Evolutionary conservation across 2,113 vertebrate species (phyloP).

Genomic region (Tiliqua scincoides): DNA sequence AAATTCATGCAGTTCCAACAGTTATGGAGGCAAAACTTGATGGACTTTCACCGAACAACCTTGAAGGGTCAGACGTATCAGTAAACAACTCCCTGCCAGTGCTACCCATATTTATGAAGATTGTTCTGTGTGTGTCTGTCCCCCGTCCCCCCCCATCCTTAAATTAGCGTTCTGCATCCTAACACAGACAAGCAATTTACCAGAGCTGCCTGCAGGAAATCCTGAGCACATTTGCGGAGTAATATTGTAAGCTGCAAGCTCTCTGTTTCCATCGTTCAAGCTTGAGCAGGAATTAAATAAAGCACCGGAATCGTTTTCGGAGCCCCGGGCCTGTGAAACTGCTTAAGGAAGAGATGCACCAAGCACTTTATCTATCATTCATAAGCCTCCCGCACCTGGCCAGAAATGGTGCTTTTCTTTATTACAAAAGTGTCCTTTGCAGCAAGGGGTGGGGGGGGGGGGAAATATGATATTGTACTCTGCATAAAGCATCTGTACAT

Average conservation of each 20-base stretch:
- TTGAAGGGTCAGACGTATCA: not conserved
- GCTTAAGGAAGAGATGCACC: slow-evolving; percentile 13
- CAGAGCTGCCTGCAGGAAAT: slow-evolving; percentile 18
- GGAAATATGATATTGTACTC: not conserved
- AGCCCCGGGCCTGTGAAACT: slow-evolving; percentile 18
- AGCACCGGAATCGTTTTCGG: slow-evolving; percentile 13
- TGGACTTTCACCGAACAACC: not conserved
- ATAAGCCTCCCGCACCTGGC: slow-evolving; percentile 15
- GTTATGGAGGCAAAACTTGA: not conserved
- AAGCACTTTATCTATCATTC: slow-evolving; percentile 31
- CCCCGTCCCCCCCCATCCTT: slow-evolving; percentile 2
- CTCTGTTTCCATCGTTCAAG: not conserved
- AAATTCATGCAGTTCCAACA: not conserved
- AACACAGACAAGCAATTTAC: not conserved
- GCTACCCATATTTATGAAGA: slow-evolving; percentile 28
- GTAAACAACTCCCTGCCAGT: not conserved
- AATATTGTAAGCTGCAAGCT: not conserved
- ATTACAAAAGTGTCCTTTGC: slow-evolving; percentile 19
- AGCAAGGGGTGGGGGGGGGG: no score
- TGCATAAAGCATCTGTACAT: not conserved
- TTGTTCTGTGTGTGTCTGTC: no score
- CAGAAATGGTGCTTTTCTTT: slow-evolving; percentile 27
- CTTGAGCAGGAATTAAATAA: slow-evolving; percentile 55
- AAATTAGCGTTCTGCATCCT: slow-evolving; percentile 10
- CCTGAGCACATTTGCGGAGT: not conserved